These are phyloP conservation scores for Drosophila helvetica DNA, from an alignment of 2,888 invertebrate species.

Conservation along the genomic window DNA sequence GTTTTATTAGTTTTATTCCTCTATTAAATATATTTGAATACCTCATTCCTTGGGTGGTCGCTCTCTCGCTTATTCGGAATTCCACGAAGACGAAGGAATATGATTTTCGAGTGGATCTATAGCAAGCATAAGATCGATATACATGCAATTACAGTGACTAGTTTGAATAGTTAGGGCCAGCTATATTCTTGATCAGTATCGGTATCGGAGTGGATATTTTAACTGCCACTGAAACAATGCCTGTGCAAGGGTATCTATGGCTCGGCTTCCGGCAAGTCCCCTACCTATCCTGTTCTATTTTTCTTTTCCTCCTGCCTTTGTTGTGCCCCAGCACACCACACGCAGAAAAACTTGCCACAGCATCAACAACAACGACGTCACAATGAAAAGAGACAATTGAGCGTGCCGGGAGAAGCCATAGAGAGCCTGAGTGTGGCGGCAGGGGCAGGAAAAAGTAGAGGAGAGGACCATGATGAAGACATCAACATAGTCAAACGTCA, in stretches of 20 bases:
- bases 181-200: no score
- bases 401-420: slow-evolving; percentile 15
- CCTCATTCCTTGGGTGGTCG: no score
- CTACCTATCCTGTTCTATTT: slow-evolving; percentile 5
- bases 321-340: slow-evolving; percentile 17
- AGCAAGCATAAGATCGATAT: no score
- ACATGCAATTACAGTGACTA: no score
- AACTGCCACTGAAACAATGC: background rate
- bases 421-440: background rate
- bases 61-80: no score
- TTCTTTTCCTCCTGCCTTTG: background rate
- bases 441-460: background rate
- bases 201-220: background rate
- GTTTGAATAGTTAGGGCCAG: no score
- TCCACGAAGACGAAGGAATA: no score
- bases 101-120: no score
- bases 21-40: no score
- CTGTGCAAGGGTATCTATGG: background rate
- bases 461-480: slow-evolving; percentile 31
- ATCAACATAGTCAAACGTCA: slow-evolving; percentile 45
- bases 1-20: no score
- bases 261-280: background rate
- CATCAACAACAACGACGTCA: slow-evolving; percentile 13
- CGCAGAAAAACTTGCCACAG: slow-evolving; percentile 51
- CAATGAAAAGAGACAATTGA: slow-evolving; percentile 69